Evolutionary conservation across 2,113 vertebrate species (phyloP), one percentile per base, ranked within the genome.

Genomic region (Plecturocebus donacophilus): DNA sequence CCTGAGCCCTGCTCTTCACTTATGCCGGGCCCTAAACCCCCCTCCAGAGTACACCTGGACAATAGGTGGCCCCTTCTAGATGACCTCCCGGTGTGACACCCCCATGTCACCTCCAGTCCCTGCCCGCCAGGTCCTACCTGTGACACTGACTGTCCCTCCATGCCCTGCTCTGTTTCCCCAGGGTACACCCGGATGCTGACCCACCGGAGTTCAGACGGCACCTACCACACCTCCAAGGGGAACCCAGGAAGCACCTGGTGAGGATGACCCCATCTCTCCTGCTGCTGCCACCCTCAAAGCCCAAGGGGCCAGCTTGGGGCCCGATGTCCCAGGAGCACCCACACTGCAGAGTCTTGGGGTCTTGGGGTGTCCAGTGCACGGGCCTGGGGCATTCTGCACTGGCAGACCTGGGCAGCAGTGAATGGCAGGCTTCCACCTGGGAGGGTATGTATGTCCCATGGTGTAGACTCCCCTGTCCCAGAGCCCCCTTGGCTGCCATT

Each of bases 241-340:
- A 92, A 25, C 10, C 90, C 85, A 0, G 93, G 95, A 61, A 97
- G 95, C 79, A 95, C 92, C 21, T 96, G 95, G 96, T 93, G 42
- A 83, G 91, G 58, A n/a, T 4, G 81, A 35, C 8, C 0, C 21
- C 17, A 38, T 27, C 20, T 14, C 25, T 5, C 40, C 12, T 49
- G 45, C 40, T 47, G 27, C 79, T 40, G 2, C 6, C 27, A 16
- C 68, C 16, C 20, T 38, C 13, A 54, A 54, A 14, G 42, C 32
- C 11, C 5, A 17, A 7, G 8, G 68, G 38, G 23, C 73, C 42
- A n/a, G 30, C 5, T 27, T 64, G 32, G 2, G n/a, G 2, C 14
- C 32, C 1, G 40, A 12, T 23, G 35, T 5, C 30, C 54, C 16
- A 8, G 52, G 82, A 17, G 23, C 16, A 35, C 1, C 40, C 23